Evolutionary conservation across 2,113 vertebrate genomes (phyloP), one percentile per base, ranked within the genome.

Genomic region (Sterna hirundo): DNA sequence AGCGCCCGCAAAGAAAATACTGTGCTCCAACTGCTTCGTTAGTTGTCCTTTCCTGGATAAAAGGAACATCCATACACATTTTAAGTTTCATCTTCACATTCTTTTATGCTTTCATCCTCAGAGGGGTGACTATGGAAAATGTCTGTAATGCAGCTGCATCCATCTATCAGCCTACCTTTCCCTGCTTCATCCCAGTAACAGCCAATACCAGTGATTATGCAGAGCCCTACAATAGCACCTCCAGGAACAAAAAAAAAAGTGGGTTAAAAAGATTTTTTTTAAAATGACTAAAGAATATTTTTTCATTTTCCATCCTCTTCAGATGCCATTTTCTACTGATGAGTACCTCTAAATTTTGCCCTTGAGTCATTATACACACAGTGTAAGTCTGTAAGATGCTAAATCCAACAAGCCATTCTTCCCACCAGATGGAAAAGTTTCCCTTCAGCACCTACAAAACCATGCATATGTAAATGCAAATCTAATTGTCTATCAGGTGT

Each of bases 31-130:
- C 88, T 97, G 94, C 92, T 97, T 97, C 91, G 92, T 95, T 97
- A 94, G 97, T 97, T 97, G 96, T 97, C 96, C 93, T 97, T 97
- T 97, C 93, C 89, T 76, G 64, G 93, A 95, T 96, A 93, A 97
- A 97, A 97, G 88, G 96, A 94, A 96, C 96, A 97, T 97, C 84
- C 80, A 97, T 97, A 97, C 89, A 94, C 77, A 95, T 97, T 97
- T 97, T 95, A 96, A 95, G 94, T 95, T 96, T 97, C 94, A 96
- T 88, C 93, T 97, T 97, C 91, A 93, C 68, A 92, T 94, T 97
- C 81, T 93, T 95, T 95, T 83, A 90, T 71, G 87, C 85, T 96
- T 92, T 95, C 92, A 92, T 72, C 58, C 70, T 90, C 91, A 60
- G n/a, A 76, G 60, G 65, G 49, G 81, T 93, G 86, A 88, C 87